Evolutionary conservation across 2,888 invertebrate species (phyloP), one percentile per base, ranked within the genome.

Genomic region (Ormyrus rosae): DNA sequence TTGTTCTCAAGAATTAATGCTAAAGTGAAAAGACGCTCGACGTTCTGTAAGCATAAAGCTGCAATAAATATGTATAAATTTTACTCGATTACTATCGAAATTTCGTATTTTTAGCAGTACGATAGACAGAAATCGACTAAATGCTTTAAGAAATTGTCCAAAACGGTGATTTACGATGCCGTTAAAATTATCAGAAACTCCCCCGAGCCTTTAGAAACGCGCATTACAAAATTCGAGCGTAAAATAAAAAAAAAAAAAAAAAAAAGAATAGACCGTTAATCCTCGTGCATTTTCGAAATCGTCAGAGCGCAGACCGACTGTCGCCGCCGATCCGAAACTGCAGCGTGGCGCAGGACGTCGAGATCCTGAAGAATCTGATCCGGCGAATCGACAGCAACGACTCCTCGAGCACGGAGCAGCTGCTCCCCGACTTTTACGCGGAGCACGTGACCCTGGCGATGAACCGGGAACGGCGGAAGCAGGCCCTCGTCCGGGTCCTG

Each of bases 381-480:
- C 93, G 94, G 8, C 92, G 94, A 83, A 91, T 94, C 65, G 95
- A 95, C 81, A 94, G 95, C 77, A 93, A 94, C 77, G 94, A 95
- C 13, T 94, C 94, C 7, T 93, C 92, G 83, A 92, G 92, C 69
- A 92, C 94, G 9, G 98, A 98, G 88, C 98, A 98, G 90, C 92
- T 97, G 73, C 91, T 98, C 83, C 97, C 98, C 0, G 98, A 98
- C 91, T 98, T 97, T 92, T 98, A 98, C 91, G 97, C 98, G 86
- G 98, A 98, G 90, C 98, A 98, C 91, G 95, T 96, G 84, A 96
- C 96, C 2, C 93, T 98, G 86, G 96, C 96, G 50, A 98, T 98
- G 98, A 98, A 98, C 90, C 93, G 95, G 74, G 98, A 97, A 87
- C 92, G 98, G 82, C 93, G 98, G 86, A 96, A 96, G 91, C 91